A percentile compares a stretch with the other conserved stretches of the same genome.
Conservation (phyloP, 2,113 vertebrate species). For the Entomyzon cyanotis region DNA sequence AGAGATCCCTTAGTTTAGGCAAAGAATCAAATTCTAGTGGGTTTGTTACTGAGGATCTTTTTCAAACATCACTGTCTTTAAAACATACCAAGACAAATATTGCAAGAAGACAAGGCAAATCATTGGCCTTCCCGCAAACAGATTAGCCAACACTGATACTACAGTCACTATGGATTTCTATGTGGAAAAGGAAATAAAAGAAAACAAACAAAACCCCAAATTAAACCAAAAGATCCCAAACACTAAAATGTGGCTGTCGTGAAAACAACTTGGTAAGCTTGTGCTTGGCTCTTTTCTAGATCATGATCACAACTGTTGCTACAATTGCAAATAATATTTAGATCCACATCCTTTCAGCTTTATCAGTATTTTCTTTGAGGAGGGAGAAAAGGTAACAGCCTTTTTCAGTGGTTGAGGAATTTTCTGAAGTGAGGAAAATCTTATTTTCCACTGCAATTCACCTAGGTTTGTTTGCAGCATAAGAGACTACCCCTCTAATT, state of each 20-base stretch:
- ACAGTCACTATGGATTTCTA: neutral
- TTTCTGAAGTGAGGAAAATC: neutral
- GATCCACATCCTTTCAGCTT: neutral
- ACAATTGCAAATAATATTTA: neutral
- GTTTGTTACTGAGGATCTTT: neutral
- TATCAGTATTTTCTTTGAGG: neutral
- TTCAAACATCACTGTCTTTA: neutral
- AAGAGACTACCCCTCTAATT: neutral
- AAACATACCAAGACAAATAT: neutral
- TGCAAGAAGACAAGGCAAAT: neutral
- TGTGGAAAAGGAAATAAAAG: neutral
- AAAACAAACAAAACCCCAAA: neutral
- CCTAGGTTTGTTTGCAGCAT: neutral
- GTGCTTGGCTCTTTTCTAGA: neutral
- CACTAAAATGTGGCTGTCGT: neutral
- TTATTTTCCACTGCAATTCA: slow-evolving; percentile 1
- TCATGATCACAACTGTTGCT: neutral
- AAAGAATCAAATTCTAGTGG: neutral
- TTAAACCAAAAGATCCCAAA: neutral
- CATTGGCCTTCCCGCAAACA: neutral
- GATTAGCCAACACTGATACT: neutral
- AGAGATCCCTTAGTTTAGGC: neutral
- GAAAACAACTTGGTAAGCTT: neutral
- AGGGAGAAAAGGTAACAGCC: neutral
- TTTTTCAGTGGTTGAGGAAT: neutral